A percentile compares a stretch with the other conserved stretches of the same genome.
These are phyloP conservation scores for Masticophis lateralis DNA, from an alignment of 2,797 vertebrate species.

Conservation along the genomic window DNA sequence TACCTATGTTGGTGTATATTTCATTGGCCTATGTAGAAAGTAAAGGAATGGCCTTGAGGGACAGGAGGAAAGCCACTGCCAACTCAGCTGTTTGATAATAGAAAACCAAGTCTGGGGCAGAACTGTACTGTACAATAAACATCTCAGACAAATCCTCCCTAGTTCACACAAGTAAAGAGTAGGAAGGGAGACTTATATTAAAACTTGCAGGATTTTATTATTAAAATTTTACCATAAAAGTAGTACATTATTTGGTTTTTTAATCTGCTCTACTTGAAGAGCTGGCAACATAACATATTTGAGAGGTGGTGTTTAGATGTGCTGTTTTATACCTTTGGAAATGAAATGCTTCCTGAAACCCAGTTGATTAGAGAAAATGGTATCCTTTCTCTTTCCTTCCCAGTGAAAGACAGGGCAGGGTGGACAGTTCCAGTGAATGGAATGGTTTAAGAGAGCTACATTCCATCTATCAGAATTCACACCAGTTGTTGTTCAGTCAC, in stretches of 20 bases:
- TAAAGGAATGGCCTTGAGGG: neutral
- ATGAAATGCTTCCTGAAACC: neutral
- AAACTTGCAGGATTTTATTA: neutral
- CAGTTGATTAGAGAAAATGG: neutral
- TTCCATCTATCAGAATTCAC: neutral
- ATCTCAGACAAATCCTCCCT: neutral
- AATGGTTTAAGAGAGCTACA: neutral
- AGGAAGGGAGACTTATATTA: neutral
- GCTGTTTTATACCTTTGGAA: neutral
- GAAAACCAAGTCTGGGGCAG: neutral
- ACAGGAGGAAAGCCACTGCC: neutral
- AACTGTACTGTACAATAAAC: neutral
- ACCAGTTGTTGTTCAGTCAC: neutral
- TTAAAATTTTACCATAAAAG: neutral
- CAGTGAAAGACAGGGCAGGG: neutral
- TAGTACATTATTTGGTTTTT: neutral
- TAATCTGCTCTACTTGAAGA: neutral
- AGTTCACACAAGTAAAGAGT: neutral
- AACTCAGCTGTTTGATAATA: neutral
- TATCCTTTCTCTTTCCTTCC: neutral
- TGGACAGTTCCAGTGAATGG: neutral
- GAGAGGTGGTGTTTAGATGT: neutral
- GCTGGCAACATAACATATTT: neutral
- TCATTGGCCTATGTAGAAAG: neutral
- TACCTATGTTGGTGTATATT: neutral